Conservation (phyloP, 2,888 invertebrate genomes). For the Phorcus lineatus region DNA sequence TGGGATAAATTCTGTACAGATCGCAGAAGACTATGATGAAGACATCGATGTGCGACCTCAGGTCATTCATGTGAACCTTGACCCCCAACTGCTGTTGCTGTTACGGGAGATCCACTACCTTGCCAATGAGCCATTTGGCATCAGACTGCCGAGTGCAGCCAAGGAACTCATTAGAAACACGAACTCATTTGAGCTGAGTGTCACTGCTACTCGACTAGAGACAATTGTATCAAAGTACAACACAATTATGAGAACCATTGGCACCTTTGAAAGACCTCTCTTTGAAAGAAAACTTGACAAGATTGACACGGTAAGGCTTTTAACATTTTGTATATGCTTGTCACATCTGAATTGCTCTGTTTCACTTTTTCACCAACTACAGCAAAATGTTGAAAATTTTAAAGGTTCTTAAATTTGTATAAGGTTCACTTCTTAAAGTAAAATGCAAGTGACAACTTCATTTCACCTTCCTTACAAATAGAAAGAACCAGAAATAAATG, state of each 20-base stretch:
- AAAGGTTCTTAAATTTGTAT: too few species aligned
- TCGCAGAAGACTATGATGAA: constrained; percentile 73
- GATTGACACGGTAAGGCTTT: constrained; percentile 70
- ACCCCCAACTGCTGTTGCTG: constrained; percentile 71
- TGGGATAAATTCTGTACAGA: constrained; percentile 49
- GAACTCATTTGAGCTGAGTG: constrained; percentile 66
- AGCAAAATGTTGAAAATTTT: too few species aligned
- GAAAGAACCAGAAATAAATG: too few species aligned
- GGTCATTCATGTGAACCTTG: constrained; percentile 73
- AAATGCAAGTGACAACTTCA: too few species aligned
- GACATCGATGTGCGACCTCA: constrained; percentile 70
- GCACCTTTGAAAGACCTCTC: constrained; percentile 72
- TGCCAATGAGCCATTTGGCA: constrained; percentile 69
- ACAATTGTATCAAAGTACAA: constrained; percentile 75
- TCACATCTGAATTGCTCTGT: too few species aligned
- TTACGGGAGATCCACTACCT: constrained; percentile 74
- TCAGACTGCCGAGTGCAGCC: constrained; percentile 65
- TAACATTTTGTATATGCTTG: too few species aligned
- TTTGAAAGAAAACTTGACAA: constrained; percentile 73
- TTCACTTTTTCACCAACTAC: too few species aligned
- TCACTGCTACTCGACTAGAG: constrained; percentile 72
- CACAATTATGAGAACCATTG: constrained; percentile 72
- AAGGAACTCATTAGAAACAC: constrained; percentile 71
- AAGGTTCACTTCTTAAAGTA: too few species aligned
- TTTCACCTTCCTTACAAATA: too few species aligned